phyloP scores from a whole-genome alignment of 2,113 vertebrate species.

The Sus scrofa region T2T-Sscrofa CM000824.6:114728001-114728500 shows the following conservation, averaged over 20 bases:
- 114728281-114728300: not conserved
- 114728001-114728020: constrained; percentile 2
- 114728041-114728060: not conserved
- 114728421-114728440: not conserved
- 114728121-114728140: not conserved
- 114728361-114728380: not conserved
- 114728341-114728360: not conserved
- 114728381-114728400: not conserved
- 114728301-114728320: not conserved
- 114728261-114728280: not conserved
- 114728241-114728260: not conserved
- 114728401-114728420: not conserved
- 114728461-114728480: not conserved
- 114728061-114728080: not conserved
- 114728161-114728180: not conserved
- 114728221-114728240: not conserved
- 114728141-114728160: not conserved
- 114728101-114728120: not conserved
- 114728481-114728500: not conserved
- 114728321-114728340: not conserved
- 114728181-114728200: not conserved
- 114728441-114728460: not conserved
- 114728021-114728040: constrained; percentile 51
- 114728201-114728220: not conserved
- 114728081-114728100: not conserved